Evolutionary conservation across 1,140 invertebrate genomes (phyloP).

Genomic region (Anadara kagoshimensis): DNA sequence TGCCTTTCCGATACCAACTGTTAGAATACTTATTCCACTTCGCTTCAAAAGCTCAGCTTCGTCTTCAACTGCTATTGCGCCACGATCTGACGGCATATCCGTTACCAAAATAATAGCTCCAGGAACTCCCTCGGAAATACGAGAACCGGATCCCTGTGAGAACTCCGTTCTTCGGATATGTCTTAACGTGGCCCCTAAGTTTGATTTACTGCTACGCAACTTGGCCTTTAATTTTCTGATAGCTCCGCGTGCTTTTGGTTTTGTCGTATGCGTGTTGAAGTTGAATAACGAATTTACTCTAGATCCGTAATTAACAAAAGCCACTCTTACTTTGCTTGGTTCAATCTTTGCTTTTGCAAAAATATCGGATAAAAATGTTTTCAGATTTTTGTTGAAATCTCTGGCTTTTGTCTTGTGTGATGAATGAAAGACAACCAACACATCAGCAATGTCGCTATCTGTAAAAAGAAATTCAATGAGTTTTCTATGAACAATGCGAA

Average conservation of each 20-base stretch:
- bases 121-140: constrained; percentile 27
- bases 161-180: constrained; percentile 23
- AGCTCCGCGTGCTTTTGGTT: constrained; percentile 26
- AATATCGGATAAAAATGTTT: constrained; percentile 33
- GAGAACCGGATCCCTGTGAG: constrained; percentile 13
- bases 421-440: constrained; percentile 49
- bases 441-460: constrained; percentile 48
- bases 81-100: constrained; percentile 42
- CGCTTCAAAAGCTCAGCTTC: constrained; percentile 48
- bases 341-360: constrained; percentile 41
- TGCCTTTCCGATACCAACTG: constrained; percentile 41
- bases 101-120: constrained; percentile 57
- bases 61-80: constrained; percentile 22
- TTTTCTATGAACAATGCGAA: no score
- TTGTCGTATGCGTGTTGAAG: constrained; percentile 39
- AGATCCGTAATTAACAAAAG: constrained; percentile 32
- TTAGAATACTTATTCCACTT: constrained; percentile 49
- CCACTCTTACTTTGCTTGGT: constrained; percentile 27
- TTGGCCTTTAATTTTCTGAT: constrained; percentile 24
- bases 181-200: constrained; percentile 26
- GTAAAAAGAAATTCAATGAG: no score
- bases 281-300: constrained; percentile 29
- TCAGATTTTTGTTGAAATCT: constrained; percentile 39
- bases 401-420: constrained; percentile 30
- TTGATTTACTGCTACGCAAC: constrained; percentile 29